Conservation (phyloP, 2,113 vertebrate species). For the Lethenteron reissneri region DNA sequence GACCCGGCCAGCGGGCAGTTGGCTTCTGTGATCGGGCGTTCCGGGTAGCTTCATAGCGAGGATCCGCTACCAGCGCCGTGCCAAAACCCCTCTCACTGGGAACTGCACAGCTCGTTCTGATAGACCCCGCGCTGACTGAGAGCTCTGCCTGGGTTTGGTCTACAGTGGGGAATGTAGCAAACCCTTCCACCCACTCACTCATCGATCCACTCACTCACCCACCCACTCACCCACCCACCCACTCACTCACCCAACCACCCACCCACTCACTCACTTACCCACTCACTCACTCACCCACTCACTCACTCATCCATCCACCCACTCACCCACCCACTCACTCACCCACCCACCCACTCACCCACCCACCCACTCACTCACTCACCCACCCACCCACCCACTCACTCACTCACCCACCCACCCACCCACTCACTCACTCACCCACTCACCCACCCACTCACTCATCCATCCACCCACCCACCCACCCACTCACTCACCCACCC, state of each 20-base stretch:
- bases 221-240: not conserved
- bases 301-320: not conserved
- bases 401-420: not conserved
- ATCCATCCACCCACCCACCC: not conserved
- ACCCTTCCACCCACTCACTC: not conserved
- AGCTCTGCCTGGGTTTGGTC: no score
- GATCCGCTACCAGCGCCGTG: no score
- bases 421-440: not conserved
- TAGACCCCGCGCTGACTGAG: no score
- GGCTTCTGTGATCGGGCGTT: no score
- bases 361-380: not conserved
- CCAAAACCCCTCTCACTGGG: no score
- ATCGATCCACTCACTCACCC: not conserved
- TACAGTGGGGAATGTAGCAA: no score
- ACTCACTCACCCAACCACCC: not conserved
- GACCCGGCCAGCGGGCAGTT: no score
- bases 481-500: not conserved
- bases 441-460: not conserved
- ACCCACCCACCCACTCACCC: not conserved
- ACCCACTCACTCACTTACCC: not conserved
- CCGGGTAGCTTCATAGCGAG: no score
- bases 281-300: not conserved
- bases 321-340: not conserved
- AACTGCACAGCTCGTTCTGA: no score
- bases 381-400: not conserved